phyloP scores from a whole-genome alignment of 2,113 vertebrate genomes.

The Brachirus orientalis region DNA sequence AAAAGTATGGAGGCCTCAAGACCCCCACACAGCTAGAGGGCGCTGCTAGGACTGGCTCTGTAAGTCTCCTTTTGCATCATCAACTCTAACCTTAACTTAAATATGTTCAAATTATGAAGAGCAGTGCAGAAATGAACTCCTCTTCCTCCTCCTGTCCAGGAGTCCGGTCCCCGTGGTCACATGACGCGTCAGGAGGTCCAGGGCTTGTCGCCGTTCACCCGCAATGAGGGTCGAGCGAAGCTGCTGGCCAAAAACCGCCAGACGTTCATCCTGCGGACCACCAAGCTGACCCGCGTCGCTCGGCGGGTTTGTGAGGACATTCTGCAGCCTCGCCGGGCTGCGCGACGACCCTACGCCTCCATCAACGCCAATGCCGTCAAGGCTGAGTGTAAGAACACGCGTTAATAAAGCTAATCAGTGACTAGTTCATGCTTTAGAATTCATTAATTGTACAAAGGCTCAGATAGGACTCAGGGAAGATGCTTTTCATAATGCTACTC shows the following conservation, averaged over 20 bases:
- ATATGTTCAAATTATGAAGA: not conserved
- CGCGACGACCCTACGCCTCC: constrained; percentile 91
- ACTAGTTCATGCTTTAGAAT: too few relatives aligned
- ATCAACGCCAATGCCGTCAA: constrained; percentile 95
- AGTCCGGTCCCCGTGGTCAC: constrained; percentile 85
- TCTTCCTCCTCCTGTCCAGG: constrained; percentile 65
- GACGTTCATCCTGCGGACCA: constrained; percentile 94
- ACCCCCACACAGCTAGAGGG: constrained; percentile 94
- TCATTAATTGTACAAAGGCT: too few relatives aligned
- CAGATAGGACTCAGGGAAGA: too few relatives aligned
- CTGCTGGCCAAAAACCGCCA: constrained; percentile 94
- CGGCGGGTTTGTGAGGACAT: constrained; percentile 92
- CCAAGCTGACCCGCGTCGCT: constrained; percentile 92
- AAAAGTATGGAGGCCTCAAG: constrained; percentile 94
- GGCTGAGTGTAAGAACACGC: constrained; percentile 87
- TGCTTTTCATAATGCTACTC: too few relatives aligned
- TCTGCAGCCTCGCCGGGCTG: constrained; percentile 89
- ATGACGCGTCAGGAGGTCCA: constrained; percentile 92
- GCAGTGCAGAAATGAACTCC: not conserved
- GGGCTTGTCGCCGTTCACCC: constrained; percentile 90
- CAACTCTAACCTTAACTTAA: not conserved
- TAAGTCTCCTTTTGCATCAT: constrained; percentile 64
- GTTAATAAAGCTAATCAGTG: too few relatives aligned
- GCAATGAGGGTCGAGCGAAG: constrained; percentile 91
- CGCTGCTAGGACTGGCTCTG: constrained; percentile 86